Base-by-base conservation (phyloP, 2,797 vertebrate genomes). In the Xenops minutus region DNA sequence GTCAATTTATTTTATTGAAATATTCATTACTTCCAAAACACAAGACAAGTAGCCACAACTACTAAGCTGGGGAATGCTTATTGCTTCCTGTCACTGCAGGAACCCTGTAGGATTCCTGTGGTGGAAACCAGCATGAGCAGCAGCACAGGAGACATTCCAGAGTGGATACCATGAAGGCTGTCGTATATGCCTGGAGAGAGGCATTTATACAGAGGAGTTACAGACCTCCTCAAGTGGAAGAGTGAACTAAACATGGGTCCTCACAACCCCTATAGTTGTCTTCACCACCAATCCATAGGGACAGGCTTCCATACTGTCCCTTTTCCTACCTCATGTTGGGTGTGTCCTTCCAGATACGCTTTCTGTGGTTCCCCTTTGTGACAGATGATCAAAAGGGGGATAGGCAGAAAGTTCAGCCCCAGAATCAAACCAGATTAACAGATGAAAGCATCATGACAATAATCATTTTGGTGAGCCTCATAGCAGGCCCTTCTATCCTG, bases 81-180 rank as follows among this genome's bases (percentile, higher is more conserved):
- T 7, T 23, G 39, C 51, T 61, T 72, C 58, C n/a, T 51, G 46
- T 76, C 7, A 0, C 30, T 36, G 18, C 63, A 67, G 72, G 34
- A 82, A 9, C 46, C 48, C 58, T 55, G 17, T 12, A 52, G 37
- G 51, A 58, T 37, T n/a, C 22, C 54, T 73, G 61, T 27, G 32
- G 39, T 41, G 34, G 27, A 30, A 80, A 27, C 8, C 52, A 76
- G 54, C 36, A 73, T 0, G 72, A 58, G 16, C 30, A 72, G 67
- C 32, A 62, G 34, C 14, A 43, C 27, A 39, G 39, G 30, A 52
- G 12, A 61, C 10, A 32, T 39, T 48, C 36, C 5, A 2, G 14
- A 55, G 20, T 30, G 15, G 20, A 4, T 22, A 41, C 55, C 74
- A 36, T 0, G 1, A 51, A 39, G 34, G 27, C 11, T n/a, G 12